Base-by-base conservation (phyloP, 2,888 invertebrate species). In the Anodontia alba region DNA sequence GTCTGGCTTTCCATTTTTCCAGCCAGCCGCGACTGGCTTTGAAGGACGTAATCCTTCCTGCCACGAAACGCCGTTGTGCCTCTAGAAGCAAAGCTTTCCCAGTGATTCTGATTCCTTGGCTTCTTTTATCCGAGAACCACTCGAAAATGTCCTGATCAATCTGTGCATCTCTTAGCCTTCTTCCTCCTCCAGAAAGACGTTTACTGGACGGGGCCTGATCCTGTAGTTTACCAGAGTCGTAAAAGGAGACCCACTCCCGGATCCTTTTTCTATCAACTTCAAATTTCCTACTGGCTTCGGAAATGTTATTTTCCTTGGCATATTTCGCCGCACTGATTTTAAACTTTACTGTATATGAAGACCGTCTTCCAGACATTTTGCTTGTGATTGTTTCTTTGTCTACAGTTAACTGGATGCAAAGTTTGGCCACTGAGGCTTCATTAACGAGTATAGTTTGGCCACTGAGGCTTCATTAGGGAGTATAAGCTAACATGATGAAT, bases 1-100 rank as follows among this genome's bases (percentile, higher is more conserved):
- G 73, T 20, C 73, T 20, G 31, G 49, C 71, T 49, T 67, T 78
- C 72, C 72, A 78, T 31, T 73, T 73, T 31, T 73, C 49, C 5
- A 68, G 54, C 73, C 78, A 78, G 1, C 78, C 73, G 20, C 67
- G 43, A 51, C 72, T 71, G 7, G 62, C 71, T 26, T 77, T 77
- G 29, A 77, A 77, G 17, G 71, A 71, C 1, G 42, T 67, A 31
- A 67, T 36, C 20, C 67, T n/a, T 67, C 54, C 70, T 33, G 38
- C 51, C n/a, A 68, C 29, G 33, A 42, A 73, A 26, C 51, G 68
- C 8, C 73, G 73, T 42, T 72, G 77, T 12, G 77, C 77, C 67
- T 77, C 77, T 5, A 66, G 23, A 20, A 66, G 23, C 33, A 78
- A 42, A 33, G 46, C 49, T 38, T 73, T 78, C 2, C 78, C 73